A percentile compares a stretch with the other conserved stretches of the same genome.
phyloP scores from a whole-genome alignment of 2,113 vertebrate species.

The Festucalex cinctus region DNA sequence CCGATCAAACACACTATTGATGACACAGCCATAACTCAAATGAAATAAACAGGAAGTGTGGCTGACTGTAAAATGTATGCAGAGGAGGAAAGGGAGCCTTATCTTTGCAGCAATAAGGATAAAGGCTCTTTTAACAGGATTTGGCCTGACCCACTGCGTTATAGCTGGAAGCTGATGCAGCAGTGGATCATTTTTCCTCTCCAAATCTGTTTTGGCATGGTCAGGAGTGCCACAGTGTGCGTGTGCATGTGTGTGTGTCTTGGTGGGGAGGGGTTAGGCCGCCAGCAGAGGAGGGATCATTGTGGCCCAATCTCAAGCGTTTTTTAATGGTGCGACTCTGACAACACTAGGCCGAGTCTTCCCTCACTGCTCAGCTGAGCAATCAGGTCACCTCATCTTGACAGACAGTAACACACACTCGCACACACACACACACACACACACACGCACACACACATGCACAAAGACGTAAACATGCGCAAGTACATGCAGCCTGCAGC shows the following conservation, averaged over 20 bases:
- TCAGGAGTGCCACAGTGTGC: constrained; percentile 34
- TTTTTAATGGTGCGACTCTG: constrained; percentile 49
- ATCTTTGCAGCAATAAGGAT: constrained; percentile 47
- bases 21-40: constrained; percentile 2
- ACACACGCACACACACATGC: constrained; percentile 18
- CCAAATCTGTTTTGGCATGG: constrained; percentile 67
- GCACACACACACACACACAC: constrained; percentile 15
- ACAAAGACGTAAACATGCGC: constrained; percentile 20
- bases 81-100: constrained; percentile 17
- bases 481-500: constrained; percentile 65
- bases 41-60: not conserved
- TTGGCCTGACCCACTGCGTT: constrained; percentile 50
- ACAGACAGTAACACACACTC: constrained; percentile 57
- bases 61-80: not conserved
- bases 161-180: constrained; percentile 61
- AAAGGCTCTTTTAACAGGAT: constrained; percentile 56
- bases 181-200: constrained; percentile 68
- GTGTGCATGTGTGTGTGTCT: constrained; percentile 15
- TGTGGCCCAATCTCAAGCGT: constrained; percentile 50
- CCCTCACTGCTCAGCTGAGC: constrained; percentile 75
- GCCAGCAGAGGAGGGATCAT: constrained; percentile 34
- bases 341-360: constrained; percentile 63
- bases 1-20: not conserved
- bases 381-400: constrained; percentile 75
- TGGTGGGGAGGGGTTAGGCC: constrained; percentile 25